A percentile compares a stretch with the other conserved stretches of the same genome.
phyloP scores from a whole-genome alignment of 2,797 vertebrate species.

The Basileuterus tristriatus region DNA sequence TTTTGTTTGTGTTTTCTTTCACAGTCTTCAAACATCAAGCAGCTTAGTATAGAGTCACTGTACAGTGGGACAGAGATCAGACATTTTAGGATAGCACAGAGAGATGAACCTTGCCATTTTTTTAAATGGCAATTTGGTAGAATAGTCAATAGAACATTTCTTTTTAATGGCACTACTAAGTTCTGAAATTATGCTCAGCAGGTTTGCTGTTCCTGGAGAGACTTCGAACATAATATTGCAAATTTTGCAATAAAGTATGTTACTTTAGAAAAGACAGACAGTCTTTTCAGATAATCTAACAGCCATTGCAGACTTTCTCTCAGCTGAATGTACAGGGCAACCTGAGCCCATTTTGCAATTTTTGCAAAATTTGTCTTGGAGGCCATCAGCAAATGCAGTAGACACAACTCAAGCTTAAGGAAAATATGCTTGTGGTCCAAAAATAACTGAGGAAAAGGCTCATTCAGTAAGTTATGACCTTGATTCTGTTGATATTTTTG shows the following conservation, averaged over 20 bases:
- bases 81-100: not conserved
- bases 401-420: not conserved
- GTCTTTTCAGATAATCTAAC: not conserved
- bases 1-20: not conserved
- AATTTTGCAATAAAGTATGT: not conserved
- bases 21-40: not conserved
- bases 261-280: not conserved
- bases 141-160: not conserved
- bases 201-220: not conserved
- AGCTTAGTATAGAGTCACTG: not conserved
- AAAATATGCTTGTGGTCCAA: not conserved
- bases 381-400: not conserved
- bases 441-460: not conserved
- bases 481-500: not conserved
- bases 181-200: conserved; percentile 31
- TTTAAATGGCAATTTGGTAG: not conserved
- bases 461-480: not conserved
- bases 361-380: not conserved
- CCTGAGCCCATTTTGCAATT: not conserved
- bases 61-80: not conserved
- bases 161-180: not conserved
- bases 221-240: not conserved
- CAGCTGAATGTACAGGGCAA: not conserved
- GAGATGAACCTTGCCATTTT: not conserved
- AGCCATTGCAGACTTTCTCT: not conserved